phyloP scores from a whole-genome alignment of 2,113 vertebrate genomes.

The Etheostoma spectabile region DNA sequence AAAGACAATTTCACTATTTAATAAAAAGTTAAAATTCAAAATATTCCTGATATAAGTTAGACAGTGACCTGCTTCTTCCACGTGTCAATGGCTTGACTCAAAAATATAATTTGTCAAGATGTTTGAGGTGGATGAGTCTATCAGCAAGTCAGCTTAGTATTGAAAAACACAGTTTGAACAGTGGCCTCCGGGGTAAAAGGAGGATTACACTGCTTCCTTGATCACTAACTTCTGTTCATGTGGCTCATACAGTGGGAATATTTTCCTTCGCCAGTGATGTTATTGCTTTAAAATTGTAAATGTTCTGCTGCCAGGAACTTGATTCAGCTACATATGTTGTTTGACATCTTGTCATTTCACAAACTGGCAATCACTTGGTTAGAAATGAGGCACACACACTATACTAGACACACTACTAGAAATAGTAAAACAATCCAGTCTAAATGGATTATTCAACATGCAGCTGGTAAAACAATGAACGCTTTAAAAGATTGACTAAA shows the following conservation, averaged over 20 bases:
- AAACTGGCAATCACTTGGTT: constrained; percentile 11
- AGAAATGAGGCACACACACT: constrained; percentile 20
- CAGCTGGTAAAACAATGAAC: constrained; percentile 61
- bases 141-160: background rate
- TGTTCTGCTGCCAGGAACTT: constrained; percentile 30
- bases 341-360: constrained; percentile 58
- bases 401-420: too few species aligned
- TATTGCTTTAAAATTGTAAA: constrained; percentile 37
- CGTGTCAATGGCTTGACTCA: background rate
- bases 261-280: constrained; percentile 36
- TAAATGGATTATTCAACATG: constrained; percentile 40
- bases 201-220: background rate
- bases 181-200: background rate
- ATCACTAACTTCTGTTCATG: constrained; percentile 9
- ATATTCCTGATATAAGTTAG: background rate
- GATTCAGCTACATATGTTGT: constrained; percentile 49
- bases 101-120: background rate
- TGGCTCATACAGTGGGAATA: constrained; percentile 16
- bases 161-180: background rate
- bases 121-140: background rate
- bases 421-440: constrained; percentile 44
- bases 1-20: background rate
- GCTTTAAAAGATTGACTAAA: constrained; percentile 36
- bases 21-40: background rate
- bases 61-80: background rate